Evolutionary conservation across 1,140 invertebrate species (phyloP).

Genomic region (Augochlora pura): DNA sequence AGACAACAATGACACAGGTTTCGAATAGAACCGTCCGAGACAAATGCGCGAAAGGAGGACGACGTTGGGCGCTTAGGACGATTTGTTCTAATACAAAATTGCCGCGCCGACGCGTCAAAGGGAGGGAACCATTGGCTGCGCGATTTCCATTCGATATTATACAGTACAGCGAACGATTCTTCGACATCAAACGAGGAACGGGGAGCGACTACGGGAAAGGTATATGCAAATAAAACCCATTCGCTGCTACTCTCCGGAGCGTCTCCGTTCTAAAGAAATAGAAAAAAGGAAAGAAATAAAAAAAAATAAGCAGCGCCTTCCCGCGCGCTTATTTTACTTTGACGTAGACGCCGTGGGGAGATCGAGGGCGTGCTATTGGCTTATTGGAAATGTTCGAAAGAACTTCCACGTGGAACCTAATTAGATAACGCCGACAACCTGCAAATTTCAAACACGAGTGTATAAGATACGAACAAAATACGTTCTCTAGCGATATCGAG

Average conservation of each 20-base stretch:
- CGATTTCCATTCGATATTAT: background rate
- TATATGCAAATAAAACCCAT: slow-evolving; percentile 22
- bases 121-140: background rate
- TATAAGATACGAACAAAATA: too few species aligned
- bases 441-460: too few species aligned
- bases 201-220: background rate
- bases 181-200: background rate
- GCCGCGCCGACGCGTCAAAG: background rate
- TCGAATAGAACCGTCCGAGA: too few species aligned
- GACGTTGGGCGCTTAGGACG: background rate
- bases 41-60: too few species aligned
- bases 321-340: slow-evolving; percentile 18
- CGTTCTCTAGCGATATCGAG: too few species aligned
- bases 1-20: too few species aligned
- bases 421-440: background rate
- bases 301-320: background rate
- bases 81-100: background rate
- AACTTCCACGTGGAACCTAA: slow-evolving; percentile 13
- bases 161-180: slow-evolving; percentile 3
- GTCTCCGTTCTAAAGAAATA: background rate
- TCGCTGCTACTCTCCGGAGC: background rate
- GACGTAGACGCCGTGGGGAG: slow-evolving; percentile 1
- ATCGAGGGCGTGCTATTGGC: background rate
- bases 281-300: too few species aligned
- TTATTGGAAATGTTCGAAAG: background rate